phyloP scores from a whole-genome alignment of 2,888 invertebrate species.

The Cerceris ruficornis region DNA sequence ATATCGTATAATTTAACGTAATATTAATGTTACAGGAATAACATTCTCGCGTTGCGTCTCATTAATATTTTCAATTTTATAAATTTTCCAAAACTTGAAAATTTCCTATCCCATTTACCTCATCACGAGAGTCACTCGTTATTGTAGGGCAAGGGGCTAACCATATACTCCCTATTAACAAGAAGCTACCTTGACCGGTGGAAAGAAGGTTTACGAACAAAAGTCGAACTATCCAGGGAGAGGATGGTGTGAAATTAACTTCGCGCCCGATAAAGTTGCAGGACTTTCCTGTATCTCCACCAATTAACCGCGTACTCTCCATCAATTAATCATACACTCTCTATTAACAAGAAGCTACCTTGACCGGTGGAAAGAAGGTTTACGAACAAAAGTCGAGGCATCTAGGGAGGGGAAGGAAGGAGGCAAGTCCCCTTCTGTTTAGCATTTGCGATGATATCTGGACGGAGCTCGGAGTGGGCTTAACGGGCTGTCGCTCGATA shows the following conservation, averaged over 20 bases:
- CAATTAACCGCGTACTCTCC: neutral
- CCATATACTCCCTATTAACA: too few relatives aligned
- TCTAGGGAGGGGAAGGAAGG: slow-evolving; percentile 47
- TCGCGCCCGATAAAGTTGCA: too few relatives aligned
- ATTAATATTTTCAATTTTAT: too few relatives aligned
- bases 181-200: slow-evolving; percentile 22
- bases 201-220: slow-evolving; percentile 27
- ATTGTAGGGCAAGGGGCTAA: slow-evolving; percentile 12
- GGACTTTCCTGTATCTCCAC: too few relatives aligned
- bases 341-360: slow-evolving; percentile 22
- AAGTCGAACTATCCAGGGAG: slow-evolving; percentile 41
- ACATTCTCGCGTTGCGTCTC: too few relatives aligned
- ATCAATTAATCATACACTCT: too few relatives aligned
- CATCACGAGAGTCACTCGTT: too few relatives aligned
- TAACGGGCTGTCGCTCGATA: slow-evolving; percentile 75
- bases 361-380: slow-evolving; percentile 23
- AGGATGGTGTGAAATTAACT: slow-evolving; percentile 17
- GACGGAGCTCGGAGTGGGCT: slow-evolving; percentile 73
- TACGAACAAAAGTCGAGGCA: slow-evolving; percentile 34
- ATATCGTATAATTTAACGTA: too few relatives aligned
- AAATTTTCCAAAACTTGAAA: too few relatives aligned
- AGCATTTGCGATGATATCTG: slow-evolving; percentile 79
- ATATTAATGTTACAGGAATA: too few relatives aligned
- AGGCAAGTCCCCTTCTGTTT: slow-evolving; percentile 74
- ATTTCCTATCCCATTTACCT: too few relatives aligned